These are phyloP conservation scores for Oceanodroma tethys DNA, from an alignment of 2,113 vertebrate genomes.

Conservation along the genomic window DNA sequence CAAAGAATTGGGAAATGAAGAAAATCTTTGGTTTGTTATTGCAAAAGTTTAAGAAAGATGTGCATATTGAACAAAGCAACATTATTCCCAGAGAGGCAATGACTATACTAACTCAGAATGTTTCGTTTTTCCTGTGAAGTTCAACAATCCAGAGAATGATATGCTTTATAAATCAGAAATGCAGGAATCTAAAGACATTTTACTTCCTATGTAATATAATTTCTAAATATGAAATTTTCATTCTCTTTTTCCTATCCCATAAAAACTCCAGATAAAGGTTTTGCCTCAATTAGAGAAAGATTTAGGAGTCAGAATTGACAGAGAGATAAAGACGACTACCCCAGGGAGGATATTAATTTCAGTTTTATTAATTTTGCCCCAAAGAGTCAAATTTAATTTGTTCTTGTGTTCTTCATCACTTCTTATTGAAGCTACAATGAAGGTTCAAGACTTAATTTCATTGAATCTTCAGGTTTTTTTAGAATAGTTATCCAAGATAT, in stretches of 20 bases:
- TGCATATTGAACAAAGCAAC: not conserved
- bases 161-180: not conserved
- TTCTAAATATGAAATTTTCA: not conserved
- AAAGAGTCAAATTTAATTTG: slow-evolving; percentile 18
- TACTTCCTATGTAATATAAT: not conserved
- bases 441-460: slow-evolving; percentile 28
- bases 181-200: not conserved
- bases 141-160: not conserved
- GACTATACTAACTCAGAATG: not conserved
- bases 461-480: slow-evolving; percentile 14
- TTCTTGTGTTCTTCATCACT: not conserved
- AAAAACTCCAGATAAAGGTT: not conserved
- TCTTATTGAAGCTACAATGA: not conserved
- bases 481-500: not conserved
- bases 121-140: not conserved
- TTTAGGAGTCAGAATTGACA: not conserved
- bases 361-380: slow-evolving; percentile 36
- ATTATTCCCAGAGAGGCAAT: not conserved
- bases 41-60: not conserved
- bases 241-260: not conserved
- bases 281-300: slow-evolving; percentile 22
- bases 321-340: not conserved
- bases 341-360: not conserved
- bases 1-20: not conserved
- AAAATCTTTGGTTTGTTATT: not conserved